A percentile compares a stretch with the other conserved stretches of the same genome.
Conservation (phyloP, 2,113 vertebrate species). For the cattle (Bos taurus) region DNA sequence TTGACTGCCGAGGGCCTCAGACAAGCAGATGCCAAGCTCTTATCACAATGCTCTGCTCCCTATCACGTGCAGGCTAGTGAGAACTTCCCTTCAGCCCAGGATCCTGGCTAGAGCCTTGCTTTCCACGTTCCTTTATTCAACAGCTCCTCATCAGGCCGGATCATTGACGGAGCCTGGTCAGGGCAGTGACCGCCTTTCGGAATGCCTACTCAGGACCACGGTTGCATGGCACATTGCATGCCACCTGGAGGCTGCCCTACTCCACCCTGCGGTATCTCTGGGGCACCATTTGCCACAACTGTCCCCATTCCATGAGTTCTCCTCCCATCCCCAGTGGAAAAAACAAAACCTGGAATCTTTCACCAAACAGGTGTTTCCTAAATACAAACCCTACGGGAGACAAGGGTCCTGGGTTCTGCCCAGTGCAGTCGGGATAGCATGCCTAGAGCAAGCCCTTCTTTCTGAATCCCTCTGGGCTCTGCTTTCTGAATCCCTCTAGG, state of each 20-base stretch:
- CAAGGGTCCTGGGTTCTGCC: background rate
- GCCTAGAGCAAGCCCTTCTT: background rate
- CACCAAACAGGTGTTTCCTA: background rate
- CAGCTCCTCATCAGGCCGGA: background rate
- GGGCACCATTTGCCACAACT: background rate
- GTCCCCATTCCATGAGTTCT: background rate
- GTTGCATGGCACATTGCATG: fast-evolving
- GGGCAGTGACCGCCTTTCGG: background rate
- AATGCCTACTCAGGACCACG: fast-evolving
- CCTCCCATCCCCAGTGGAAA: background rate
- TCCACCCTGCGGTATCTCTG: background rate
- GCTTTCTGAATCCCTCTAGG: background rate
- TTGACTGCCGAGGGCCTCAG: background rate
- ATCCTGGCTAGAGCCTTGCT: background rate
- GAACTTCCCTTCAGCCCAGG: background rate
- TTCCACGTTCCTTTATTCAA: background rate
- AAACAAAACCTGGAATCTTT: background rate
- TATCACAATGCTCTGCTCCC: background rate
- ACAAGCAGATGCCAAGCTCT: background rate
- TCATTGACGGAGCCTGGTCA: background rate
- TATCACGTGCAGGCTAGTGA: background rate
- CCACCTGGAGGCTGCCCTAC: background rate
- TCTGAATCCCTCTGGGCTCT: background rate
- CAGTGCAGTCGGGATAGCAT: fast-evolving
- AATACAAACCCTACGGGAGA: background rate